phyloP scores from a whole-genome alignment of 2,888 invertebrate species.

The Acrobasis consociella region DNA sequence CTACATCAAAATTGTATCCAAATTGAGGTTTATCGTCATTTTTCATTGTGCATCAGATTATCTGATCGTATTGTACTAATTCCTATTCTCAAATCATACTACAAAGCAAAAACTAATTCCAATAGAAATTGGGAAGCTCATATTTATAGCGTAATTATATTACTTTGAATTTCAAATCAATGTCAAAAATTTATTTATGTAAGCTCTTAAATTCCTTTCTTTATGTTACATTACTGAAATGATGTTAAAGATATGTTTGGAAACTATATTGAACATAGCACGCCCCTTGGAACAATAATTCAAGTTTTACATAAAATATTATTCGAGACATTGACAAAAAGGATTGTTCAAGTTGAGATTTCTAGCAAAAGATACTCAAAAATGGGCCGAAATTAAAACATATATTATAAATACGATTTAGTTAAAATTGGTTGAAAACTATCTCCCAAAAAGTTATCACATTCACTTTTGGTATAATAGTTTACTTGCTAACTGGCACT shows the following conservation, averaged over 20 bases:
- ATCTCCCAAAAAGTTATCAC: no score
- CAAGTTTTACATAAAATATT: not conserved
- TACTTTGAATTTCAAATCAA: conserved; percentile 40
- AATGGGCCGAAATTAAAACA: no score
- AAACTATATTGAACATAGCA: conserved; percentile 2
- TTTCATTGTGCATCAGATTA: conserved; percentile 36
- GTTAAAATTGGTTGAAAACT: no score
- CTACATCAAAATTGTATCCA: conserved; percentile 40
- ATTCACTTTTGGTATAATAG: no score
- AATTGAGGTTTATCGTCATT: conserved; percentile 41
- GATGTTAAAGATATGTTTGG: conserved; percentile 29
- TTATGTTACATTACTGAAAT: conserved; percentile 28
- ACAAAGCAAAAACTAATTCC: conserved; percentile 45
- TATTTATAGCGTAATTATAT: conserved; percentile 38
- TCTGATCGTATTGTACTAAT: conserved; percentile 38
- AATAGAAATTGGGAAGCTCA: conserved; percentile 38
- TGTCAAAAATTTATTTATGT: conserved; percentile 25
- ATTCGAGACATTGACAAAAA: not conserved
- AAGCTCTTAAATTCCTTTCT: conserved; percentile 20
- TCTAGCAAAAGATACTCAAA: no score
- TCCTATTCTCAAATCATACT: conserved; percentile 44
- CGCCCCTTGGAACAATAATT: not conserved
- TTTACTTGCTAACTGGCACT: no score
- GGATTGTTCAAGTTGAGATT: not conserved
- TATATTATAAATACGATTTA: no score